phyloP scores from a whole-genome alignment of 2,113 vertebrate genomes.

The Bagarius yarrelli region DNA sequence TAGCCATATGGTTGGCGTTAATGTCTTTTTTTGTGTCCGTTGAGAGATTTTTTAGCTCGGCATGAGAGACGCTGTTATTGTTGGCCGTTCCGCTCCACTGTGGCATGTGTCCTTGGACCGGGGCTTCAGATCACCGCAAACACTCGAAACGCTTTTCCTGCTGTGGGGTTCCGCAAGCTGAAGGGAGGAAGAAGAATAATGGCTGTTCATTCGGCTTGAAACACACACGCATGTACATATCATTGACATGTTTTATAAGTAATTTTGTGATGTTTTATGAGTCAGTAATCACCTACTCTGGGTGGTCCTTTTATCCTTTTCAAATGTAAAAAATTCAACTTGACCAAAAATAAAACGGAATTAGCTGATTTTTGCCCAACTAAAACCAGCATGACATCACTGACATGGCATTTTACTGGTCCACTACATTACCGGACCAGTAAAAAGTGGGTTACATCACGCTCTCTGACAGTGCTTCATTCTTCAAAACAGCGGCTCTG shows the following conservation, averaged over 20 bases:
- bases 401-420: background rate
- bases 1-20: conserved; percentile 31
- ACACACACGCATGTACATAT: background rate
- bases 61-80: conserved; percentile 51
- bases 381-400: conserved; percentile 10
- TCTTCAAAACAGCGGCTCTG: background rate
- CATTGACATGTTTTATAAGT: conserved; percentile 36
- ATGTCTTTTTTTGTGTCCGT: conserved; percentile 31
- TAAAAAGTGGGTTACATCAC: background rate
- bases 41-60: conserved; percentile 35
- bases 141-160: conserved; percentile 93
- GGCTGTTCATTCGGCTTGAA: background rate
- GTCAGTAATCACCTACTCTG: background rate
- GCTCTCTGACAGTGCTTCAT: no score
- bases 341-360: conserved; percentile 3
- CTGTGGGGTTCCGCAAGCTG: conserved; percentile 87
- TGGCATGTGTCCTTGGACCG: conserved; percentile 45
- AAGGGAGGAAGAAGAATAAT: conserved; percentile 54
- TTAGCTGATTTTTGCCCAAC: conserved; percentile 5
- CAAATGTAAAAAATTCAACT: conserved; percentile 7
- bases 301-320: conserved; percentile 37
- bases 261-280: background rate
- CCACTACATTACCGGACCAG: background rate
- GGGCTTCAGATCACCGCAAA: conserved; percentile 88
- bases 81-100: conserved; percentile 43